A percentile compares a stretch with the other conserved stretches of the same genome.
Evolutionary conservation across 2,888 invertebrate genomes (phyloP).

Genomic region (Nomada ferruginata): DNA sequence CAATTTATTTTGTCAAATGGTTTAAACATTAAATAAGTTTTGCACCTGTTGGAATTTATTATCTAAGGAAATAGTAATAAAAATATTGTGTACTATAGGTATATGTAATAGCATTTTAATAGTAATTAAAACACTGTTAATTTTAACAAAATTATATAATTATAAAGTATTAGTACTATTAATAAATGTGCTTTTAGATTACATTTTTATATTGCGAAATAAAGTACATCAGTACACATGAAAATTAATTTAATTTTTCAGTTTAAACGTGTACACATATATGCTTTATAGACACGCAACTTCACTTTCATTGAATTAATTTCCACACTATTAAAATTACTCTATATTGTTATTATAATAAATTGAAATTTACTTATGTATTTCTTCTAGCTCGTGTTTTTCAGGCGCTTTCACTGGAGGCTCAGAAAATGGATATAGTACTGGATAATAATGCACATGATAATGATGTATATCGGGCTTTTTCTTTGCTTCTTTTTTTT

Average conservation of each 20-base stretch:
- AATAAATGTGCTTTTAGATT: too few species aligned
- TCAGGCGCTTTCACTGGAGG: slow-evolving; percentile 63
- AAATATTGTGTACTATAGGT: too few species aligned
- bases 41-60: neutral
- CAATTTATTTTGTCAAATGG: neutral
- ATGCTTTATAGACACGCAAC: neutral
- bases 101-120: too few species aligned
- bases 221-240: too few species aligned
- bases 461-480: slow-evolving; percentile 67
- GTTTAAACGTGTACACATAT: too few species aligned
- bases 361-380: slow-evolving; percentile 66
- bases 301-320: neutral
- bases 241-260: too few species aligned
- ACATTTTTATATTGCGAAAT: neutral
- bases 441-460: slow-evolving; percentile 75
- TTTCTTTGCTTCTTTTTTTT: slow-evolving; percentile 67
- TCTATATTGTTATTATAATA: neutral
- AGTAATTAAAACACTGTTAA: too few species aligned
- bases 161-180: too few species aligned
- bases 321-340: neutral
- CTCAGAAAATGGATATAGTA: slow-evolving; percentile 47
- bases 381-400: slow-evolving; percentile 66
- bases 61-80: too few species aligned
- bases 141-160: too few species aligned
- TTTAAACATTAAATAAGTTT: neutral